phyloP scores from a whole-genome alignment of 2,113 vertebrate species.

The Sinocyclocheilus grahami region DNA sequence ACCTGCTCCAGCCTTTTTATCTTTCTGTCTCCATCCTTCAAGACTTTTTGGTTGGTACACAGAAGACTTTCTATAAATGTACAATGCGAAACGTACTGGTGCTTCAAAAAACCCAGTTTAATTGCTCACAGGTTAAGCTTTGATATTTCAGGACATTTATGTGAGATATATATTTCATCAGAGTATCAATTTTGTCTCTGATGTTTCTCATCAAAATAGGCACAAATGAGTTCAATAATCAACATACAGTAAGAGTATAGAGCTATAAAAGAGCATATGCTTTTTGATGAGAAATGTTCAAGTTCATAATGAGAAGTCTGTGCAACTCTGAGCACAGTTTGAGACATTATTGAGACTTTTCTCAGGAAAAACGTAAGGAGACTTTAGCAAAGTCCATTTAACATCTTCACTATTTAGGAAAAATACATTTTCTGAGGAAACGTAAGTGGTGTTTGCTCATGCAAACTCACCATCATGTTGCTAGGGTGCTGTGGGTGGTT shows the following conservation, averaged over 20 bases:
- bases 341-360: background rate
- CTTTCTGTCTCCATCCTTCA: slow-evolving; percentile 40
- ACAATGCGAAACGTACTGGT: background rate
- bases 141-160: background rate
- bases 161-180: too few relatives aligned
- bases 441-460: too few relatives aligned
- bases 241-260: background rate
- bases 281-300: background rate
- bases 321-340: background rate
- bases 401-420: too few relatives aligned
- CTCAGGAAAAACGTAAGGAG: background rate
- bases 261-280: background rate
- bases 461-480: too few relatives aligned
- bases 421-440: too few relatives aligned
- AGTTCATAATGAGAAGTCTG: background rate
- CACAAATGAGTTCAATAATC: background rate
- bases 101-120: background rate
- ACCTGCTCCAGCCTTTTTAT: slow-evolving; percentile 43
- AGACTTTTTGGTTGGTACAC: background rate
- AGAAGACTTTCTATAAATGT: background rate
- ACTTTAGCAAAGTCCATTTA: too few relatives aligned
- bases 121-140: background rate
- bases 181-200: too few relatives aligned
- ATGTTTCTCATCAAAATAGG: too few relatives aligned
- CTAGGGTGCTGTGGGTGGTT: too few relatives aligned